Evolutionary conservation across 2,888 invertebrate genomes (phyloP).

Genomic region (Lucinisca nassula): DNA sequence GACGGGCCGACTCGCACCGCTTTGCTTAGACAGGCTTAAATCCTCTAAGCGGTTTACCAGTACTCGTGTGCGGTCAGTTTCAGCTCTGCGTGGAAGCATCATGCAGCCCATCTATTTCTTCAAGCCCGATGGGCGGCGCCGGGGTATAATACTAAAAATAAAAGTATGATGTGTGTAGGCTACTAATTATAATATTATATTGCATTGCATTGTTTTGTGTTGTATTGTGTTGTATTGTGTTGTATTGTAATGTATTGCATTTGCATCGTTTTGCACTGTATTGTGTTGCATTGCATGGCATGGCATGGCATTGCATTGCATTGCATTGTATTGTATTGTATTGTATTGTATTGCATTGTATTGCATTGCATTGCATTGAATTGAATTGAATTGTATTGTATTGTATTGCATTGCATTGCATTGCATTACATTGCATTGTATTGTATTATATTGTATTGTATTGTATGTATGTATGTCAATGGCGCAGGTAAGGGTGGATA

Average conservation of each 20-base stretch:
- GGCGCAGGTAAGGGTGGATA: too few species aligned
- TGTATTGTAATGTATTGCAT: slow-evolving; percentile 55
- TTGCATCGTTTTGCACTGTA: slow-evolving; percentile 60
- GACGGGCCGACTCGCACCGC: too few species aligned
- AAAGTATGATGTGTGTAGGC: too few species aligned
- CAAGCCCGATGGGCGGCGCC: too few species aligned
- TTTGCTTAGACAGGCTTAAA: too few species aligned
- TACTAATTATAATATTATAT: slow-evolving; percentile 32
- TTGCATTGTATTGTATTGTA: slow-evolving; percentile 64
- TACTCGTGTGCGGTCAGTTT: too few species aligned
- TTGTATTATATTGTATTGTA: neutral
- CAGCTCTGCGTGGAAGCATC: too few species aligned
- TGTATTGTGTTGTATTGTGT: slow-evolving; percentile 61
- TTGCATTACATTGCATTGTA: slow-evolving; percentile 33
- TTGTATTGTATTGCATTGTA: slow-evolving; percentile 63
- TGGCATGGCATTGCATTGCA: slow-evolving; percentile 67
- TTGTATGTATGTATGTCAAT: too few species aligned
- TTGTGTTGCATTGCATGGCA: slow-evolving; percentile 63
- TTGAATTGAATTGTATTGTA: slow-evolving; percentile 57
- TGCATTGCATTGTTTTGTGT: slow-evolving; percentile 55
- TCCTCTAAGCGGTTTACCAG: too few species aligned
- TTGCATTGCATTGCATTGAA: slow-evolving; percentile 63
- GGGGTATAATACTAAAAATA: too few species aligned
- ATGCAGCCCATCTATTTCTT: too few species aligned
- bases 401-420: slow-evolving; percentile 62